Base-by-base conservation (phyloP, 2,797 vertebrate species). In the Sciaenops ocellatus region DNA sequence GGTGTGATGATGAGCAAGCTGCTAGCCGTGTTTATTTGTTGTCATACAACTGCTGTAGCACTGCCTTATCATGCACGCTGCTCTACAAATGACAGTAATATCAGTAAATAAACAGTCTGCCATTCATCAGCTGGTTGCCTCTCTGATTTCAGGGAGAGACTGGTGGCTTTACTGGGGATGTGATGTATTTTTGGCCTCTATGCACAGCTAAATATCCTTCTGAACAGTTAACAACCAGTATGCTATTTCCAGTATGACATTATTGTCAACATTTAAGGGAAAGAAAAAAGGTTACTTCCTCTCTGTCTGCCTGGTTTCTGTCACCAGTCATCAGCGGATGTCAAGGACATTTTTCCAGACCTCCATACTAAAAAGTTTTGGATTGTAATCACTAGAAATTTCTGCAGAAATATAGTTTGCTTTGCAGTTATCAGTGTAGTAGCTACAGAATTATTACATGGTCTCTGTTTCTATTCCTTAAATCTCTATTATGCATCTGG, bases 1-100 rank as follows among this genome's bases (percentile, higher is more conserved):
- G 15, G 18, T 62, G 76, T 42, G 46, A 68, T 67, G 22, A 28
- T 46, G 47, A 28, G 17, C 78, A 72, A 17, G 72, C 48, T 82
- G 64, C 55, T 63, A 1, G 30, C 52, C n/a, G 13, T 67, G 63
- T 76, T 60, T 75, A 46, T 69, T 83, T 83, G 73, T 78, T 78
- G 72, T 67, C 50, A 65, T 16, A 10, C 59, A 50, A 1, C 11
- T 66, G 79, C 62, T 68, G 46, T 26, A 54, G 63, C 9, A 28
- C 44, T 61, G 64, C 44, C 16, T 60, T 4, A 55, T 70, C 51
- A 54, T 52, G 24, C 52, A 38, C 9, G 34, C 34, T 64, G 55
- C 65, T 57, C 16, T 26, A 48, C 24, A 24, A 38, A 30, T 51
- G 1, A 12, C 50, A 28, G 17, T 11, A 5, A 18, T 20, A 20